These are phyloP conservation scores for Myrmophylax atrothorax DNA, from an alignment of 2,113 vertebrate species.

Conservation along the genomic window DNA sequence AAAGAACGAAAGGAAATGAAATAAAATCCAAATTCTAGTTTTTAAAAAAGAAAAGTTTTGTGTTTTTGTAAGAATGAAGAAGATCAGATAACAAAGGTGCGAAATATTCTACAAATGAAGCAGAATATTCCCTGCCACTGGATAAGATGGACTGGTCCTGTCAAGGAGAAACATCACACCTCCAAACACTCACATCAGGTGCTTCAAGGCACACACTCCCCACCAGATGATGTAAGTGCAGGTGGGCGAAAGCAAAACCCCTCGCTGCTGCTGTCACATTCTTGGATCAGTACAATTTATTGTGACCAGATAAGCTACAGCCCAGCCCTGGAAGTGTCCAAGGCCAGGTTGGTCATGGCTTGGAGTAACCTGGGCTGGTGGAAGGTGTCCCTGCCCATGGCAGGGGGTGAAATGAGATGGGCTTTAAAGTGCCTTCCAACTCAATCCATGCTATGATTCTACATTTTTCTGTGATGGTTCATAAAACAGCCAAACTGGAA, in stretches of 20 bases:
- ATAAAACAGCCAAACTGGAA: background rate
- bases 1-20: background rate
- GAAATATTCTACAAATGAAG: background rate
- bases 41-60: background rate
- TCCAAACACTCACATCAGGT: background rate
- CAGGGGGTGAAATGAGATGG: background rate
- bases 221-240: background rate
- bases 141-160: background rate
- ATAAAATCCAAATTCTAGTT: background rate
- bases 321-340: background rate
- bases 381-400: background rate
- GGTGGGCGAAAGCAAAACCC: background rate
- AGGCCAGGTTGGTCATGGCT: background rate
- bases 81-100: background rate
- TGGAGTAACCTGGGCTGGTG: background rate
- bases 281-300: background rate
- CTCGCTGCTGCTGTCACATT: background rate
- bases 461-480: background rate
- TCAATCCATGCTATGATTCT: background rate
- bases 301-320: background rate
- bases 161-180: fast-evolving
- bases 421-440: background rate
- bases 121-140: background rate
- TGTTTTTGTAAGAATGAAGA: background rate
- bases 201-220: fast-evolving